Evolutionary conservation across 92 coral and sea anemone species (phyloP), one percentile per base, ranked within the genome.

Genomic region (Scolanthus callimorphus): DNA sequence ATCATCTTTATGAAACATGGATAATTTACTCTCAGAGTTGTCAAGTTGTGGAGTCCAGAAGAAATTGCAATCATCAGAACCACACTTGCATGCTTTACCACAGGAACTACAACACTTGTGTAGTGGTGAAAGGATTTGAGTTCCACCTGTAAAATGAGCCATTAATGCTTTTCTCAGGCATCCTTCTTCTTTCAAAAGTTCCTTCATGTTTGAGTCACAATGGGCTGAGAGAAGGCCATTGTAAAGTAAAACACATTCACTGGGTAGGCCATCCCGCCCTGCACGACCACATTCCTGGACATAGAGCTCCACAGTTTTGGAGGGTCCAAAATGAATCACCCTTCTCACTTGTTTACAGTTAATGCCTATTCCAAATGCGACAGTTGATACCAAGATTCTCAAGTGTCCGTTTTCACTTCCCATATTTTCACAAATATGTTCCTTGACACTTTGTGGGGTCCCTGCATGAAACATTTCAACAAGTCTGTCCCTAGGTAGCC

Each of bases 381-480:
- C 27, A 1, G 80, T 80, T 6, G 61, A 75, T 37, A 80, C 70
- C 29, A 85, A 50, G 0, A 85, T 66, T 6, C 81, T 37, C 17
- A 80, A 21, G 44, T 74, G 63, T 0, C 81, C 84, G 53, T 65
- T 62, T 0, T 69, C 74, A 17, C 37, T 13, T 2, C 80, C 77
- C 79, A 85, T 59, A 39, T 77, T 25, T 20, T 20, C 51, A 3
- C n/a, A 29, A 25, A 70, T 76, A 70, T 80, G 88, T 0, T 63
- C 57, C 17, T 85, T 85, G 0, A 76, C 95, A 4, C 53, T 13
- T 28, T 60, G 34, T 20, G 89, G 74, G 11, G 95, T 76, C 11
- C 82, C 85, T 29, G 89, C 89, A 82, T 82, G 89, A 76, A 67
- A 86, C 95, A 86, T 82, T 25, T 87, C 89, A n/a, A 82, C 82